Conservation (phyloP, 2,888 invertebrate species). For the Hesperia comma region DNA sequence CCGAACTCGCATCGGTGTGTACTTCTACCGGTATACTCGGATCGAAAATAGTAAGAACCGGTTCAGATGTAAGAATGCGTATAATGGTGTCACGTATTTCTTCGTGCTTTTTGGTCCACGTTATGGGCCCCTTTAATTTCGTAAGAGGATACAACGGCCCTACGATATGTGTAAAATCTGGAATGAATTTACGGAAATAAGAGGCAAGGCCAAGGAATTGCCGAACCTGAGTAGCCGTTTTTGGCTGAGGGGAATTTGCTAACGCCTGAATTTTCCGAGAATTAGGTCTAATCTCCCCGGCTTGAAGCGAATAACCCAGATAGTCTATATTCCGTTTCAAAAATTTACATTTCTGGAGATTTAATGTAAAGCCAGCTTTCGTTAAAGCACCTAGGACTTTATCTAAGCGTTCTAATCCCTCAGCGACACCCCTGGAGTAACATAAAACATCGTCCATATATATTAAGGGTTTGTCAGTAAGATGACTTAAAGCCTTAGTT, state of each 20-base stretch:
- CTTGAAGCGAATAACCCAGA: constrained; percentile 38
- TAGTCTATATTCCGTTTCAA: constrained; percentile 40
- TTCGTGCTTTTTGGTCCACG: constrained; percentile 42
- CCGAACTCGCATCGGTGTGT: constrained; percentile 43
- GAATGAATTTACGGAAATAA: constrained; percentile 43
- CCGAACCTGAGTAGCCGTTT: constrained; percentile 41
- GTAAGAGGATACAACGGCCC: constrained; percentile 48
- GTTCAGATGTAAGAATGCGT: constrained; percentile 32
- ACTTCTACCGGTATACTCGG: constrained; percentile 40
- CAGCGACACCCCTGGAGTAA: constrained; percentile 28
- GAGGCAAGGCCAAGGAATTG: constrained; percentile 45
- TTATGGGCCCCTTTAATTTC: constrained; percentile 42
- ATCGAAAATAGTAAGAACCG: constrained; percentile 42
- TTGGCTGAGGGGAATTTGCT: constrained; percentile 38
- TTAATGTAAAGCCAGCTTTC: constrained; percentile 30
- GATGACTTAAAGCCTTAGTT: constrained; percentile 40
- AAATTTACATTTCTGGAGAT: constrained; percentile 42
- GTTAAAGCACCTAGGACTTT: constrained; percentile 20
- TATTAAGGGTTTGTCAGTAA: constrained; percentile 35
- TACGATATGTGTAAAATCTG: constrained; percentile 40
- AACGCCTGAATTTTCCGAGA: constrained; percentile 41
- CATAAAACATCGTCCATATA: constrained; percentile 45
- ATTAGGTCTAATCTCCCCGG: constrained; percentile 40
- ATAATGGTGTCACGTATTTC: constrained; percentile 36
- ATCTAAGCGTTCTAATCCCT: constrained; percentile 38